A percentile compares a stretch with the other conserved stretches of the same genome.
Evolutionary conservation across 2,888 invertebrate species (phyloP).

Genomic region (Teinopalpus imperialis): DNA sequence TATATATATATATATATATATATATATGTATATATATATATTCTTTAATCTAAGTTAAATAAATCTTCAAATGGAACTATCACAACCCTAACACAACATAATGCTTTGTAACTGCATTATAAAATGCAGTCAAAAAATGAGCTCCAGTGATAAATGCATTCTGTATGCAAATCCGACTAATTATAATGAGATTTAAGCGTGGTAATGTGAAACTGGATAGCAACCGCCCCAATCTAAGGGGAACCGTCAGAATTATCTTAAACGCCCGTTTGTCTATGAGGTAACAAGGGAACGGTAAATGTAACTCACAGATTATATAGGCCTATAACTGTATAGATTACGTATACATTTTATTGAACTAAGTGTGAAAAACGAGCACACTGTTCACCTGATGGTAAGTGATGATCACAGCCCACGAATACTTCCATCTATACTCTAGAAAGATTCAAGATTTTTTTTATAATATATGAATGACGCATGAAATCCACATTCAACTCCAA

Average conservation of each 20-base stretch:
- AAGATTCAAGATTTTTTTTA: too few relatives aligned
- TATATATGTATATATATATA: too few relatives aligned
- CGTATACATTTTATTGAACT: background rate
- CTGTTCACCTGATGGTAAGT: too few relatives aligned
- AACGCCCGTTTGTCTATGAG: constrained; percentile 20
- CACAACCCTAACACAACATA: constrained; percentile 39
- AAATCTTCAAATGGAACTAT: background rate
- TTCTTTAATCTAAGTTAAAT: too few relatives aligned
- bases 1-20: too few relatives aligned
- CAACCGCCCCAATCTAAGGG: constrained; percentile 32
- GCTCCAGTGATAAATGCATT: constrained; percentile 64
- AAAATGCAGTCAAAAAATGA: constrained; percentile 54
- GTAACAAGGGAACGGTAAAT: constrained; percentile 19
- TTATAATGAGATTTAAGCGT: constrained; percentile 70
- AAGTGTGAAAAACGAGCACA: too few relatives aligned
- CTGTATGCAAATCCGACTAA: constrained; percentile 73
- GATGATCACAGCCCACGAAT: too few relatives aligned
- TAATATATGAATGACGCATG: too few relatives aligned
- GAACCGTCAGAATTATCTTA: constrained; percentile 33
- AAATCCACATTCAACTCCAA: too few relatives aligned
- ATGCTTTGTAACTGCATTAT: constrained; percentile 41
- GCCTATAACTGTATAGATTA: background rate
- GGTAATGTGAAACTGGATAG: constrained; percentile 34
- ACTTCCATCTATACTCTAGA: too few relatives aligned
- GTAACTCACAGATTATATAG: constrained; percentile 11